phyloP scores from a whole-genome alignment of 2,888 invertebrate species.

The Nymphalis urticae region DNA sequence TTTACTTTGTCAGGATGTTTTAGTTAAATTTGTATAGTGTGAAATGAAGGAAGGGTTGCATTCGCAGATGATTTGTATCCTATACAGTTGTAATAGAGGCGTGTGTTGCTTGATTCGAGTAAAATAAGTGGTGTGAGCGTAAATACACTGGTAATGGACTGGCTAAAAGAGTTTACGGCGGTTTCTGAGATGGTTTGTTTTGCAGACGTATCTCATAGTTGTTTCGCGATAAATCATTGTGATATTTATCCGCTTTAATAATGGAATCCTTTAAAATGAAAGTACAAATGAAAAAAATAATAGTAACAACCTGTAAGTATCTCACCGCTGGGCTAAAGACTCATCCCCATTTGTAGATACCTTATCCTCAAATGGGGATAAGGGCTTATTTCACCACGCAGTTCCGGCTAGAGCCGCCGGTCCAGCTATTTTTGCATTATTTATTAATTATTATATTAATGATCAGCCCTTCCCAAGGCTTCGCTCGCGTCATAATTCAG shows the following conservation, averaged over 20 bases:
- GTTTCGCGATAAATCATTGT: constrained; percentile 30
- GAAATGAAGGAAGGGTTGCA: constrained; percentile 34
- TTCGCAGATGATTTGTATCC: constrained; percentile 5
- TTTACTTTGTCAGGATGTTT: constrained; percentile 35
- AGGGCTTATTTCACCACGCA: too few species aligned
- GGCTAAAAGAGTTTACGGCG: constrained; percentile 39
- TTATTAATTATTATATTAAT: too few species aligned
- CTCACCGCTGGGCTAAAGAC: too few species aligned
- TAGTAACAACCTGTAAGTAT: too few species aligned
- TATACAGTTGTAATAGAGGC: constrained; percentile 26
- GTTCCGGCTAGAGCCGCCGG: too few species aligned
- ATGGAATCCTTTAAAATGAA: not conserved
- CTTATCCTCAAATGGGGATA: too few species aligned
- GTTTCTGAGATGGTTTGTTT: constrained; percentile 35
- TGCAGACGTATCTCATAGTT: constrained; percentile 28
- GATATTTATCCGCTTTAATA: constrained; percentile 14
- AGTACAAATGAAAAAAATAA: not conserved
- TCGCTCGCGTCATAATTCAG: too few species aligned
- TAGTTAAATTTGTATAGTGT: constrained; percentile 38
- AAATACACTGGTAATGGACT: constrained; percentile 42
- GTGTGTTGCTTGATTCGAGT: constrained; percentile 20
- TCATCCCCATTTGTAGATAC: too few species aligned
- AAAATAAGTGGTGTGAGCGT: constrained; percentile 24
- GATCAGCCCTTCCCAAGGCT: too few species aligned
- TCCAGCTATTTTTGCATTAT: too few species aligned